Evolutionary conservation across 2,113 vertebrate genomes (phyloP).

Genomic region (Ailurus styani): DNA sequence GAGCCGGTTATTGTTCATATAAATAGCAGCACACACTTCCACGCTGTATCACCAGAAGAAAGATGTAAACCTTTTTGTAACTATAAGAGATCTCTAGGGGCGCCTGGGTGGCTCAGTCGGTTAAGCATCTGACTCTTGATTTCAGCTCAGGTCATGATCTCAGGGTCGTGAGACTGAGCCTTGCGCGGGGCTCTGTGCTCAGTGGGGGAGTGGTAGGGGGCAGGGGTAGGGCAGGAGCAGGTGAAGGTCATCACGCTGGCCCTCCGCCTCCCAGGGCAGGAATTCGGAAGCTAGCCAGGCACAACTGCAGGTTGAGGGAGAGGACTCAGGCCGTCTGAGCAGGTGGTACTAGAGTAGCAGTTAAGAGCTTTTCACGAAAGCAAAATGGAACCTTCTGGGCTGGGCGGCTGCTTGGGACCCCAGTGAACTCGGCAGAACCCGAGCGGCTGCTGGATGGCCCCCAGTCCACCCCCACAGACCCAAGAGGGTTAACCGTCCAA

Average conservation of each 20-base stretch:
- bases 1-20: fast-evolving
- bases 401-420: background rate
- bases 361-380: background rate
- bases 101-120: background rate
- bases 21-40: background rate
- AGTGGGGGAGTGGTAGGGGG: background rate
- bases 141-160: background rate
- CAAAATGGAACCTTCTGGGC: background rate
- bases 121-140: background rate
- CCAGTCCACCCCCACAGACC: background rate
- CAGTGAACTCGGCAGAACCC: background rate
- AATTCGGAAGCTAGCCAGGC: background rate
- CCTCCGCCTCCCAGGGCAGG: background rate
- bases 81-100: background rate
- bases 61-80: background rate
- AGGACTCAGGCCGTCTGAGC: background rate
- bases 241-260: fast-evolving
- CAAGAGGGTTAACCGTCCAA: background rate
- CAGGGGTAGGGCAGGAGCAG: background rate
- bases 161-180: background rate
- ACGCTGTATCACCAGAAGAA: background rate
- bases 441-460: background rate
- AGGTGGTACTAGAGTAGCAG: fast-evolving
- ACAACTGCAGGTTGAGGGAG: background rate
- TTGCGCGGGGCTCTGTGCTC: background rate